Evolutionary conservation across 2,113 vertebrate genomes (phyloP), one percentile per base, ranked within the genome.

Genomic region (Trachemys scripta): DNA sequence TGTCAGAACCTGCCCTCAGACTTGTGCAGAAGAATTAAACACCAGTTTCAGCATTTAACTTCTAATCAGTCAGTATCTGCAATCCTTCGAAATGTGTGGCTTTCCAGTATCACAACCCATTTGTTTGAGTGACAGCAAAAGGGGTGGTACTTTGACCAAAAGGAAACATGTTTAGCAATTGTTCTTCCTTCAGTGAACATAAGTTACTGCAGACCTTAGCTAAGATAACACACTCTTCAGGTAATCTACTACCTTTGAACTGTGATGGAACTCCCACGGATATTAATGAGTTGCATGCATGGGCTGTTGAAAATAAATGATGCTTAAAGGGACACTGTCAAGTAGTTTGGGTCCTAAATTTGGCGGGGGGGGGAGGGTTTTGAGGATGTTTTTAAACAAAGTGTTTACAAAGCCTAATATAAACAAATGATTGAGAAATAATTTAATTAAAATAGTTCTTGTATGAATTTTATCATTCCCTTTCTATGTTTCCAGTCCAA

Each of bases 111-210:
- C 19, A 85, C 87, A 27, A 20, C 72, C 85, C 84, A 17, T 69
- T 95, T 96, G 96, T 69, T n/a, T n/a, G 62, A 25, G 62, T 35
- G 62, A 69, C 16, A 69, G 62, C 16, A n/a, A 69, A 69, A n/a
- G 8, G 35, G 62, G 35, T n/a, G 62, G 62, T 92, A 86, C 49
- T n/a, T 19, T 47, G 80, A 80, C 35, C 45, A 47, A 85, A 62
- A 96, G 35, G 91, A 90, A 92, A 13, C 35, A 94, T 78, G 45
- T 95, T 51, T 42, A 90, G 80, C 29, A 89, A 85, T 53, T 47
- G 72, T 59, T 94, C 78, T 96, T 90, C 54, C 85, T 90, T 62
- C 92, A 94, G 81, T 84, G 90, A 97, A 88, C 29, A 22, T 10
- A 57, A 42, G 50, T 11, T 9, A 49, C 11, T 78, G 82, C 92